Evolutionary conservation across 1,140 invertebrate genomes (phyloP).

Genomic region (Paracyclopina nana): DNA sequence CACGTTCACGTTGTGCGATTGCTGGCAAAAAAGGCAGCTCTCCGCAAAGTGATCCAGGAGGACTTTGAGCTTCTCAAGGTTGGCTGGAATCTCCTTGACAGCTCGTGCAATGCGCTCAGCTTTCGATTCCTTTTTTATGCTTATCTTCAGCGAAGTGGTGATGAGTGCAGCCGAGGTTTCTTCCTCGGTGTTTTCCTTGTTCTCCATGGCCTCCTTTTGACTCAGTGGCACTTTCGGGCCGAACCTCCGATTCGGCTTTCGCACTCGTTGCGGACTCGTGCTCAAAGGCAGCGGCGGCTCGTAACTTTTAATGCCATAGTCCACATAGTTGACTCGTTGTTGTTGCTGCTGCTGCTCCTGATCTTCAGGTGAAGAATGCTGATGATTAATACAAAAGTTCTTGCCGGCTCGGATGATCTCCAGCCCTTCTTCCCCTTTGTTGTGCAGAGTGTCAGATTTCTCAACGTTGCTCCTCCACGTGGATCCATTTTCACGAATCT

Average conservation of each 20-base stretch:
- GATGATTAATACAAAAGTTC: constrained; percentile 13
- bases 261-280: too few relatives aligned
- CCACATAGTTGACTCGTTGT: too few relatives aligned
- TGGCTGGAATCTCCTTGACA: constrained; percentile 3
- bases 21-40: constrained; percentile 11
- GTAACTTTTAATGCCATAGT: too few relatives aligned
- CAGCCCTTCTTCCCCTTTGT: neutral
- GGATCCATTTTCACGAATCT: constrained; percentile 4
- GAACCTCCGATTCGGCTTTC: too few relatives aligned
- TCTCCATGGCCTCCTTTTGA: too few relatives aligned
- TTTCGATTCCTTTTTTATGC: neutral
- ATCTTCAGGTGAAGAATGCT: too few relatives aligned
- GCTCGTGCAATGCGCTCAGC: constrained; percentile 1
- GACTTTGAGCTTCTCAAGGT: neutral
- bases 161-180: too few relatives aligned
- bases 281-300: too few relatives aligned
- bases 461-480: neutral
- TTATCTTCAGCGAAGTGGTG: too few relatives aligned
- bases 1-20: constrained; percentile 4
- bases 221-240: too few relatives aligned
- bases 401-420: neutral
- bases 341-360: too few relatives aligned
- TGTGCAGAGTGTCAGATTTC: neutral
- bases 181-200: neutral
- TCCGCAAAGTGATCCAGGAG: neutral